These are phyloP conservation scores for Anser brachyrhynchus DNA, from an alignment of 2,113 vertebrate genomes.

Conservation along the genomic window DNA sequence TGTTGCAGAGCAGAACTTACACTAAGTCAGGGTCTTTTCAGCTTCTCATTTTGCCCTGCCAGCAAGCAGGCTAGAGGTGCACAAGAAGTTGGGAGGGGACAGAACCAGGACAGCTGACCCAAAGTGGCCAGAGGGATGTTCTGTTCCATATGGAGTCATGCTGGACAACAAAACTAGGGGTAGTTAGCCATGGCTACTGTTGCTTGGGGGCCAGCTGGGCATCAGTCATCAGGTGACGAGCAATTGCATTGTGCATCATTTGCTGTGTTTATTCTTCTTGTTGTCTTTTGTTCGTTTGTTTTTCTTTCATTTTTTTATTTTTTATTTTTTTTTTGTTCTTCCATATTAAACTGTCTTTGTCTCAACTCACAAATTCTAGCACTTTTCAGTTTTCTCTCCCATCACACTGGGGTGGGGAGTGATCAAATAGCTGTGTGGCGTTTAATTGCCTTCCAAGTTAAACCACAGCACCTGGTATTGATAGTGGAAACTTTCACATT, in stretches of 20 bases:
- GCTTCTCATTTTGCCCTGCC: neutral
- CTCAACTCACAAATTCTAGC: neutral
- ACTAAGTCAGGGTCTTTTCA: neutral
- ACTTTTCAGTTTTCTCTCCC: neutral
- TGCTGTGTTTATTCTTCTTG: neutral
- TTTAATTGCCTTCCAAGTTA: neutral
- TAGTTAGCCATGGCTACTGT: neutral
- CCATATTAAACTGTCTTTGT: neutral
- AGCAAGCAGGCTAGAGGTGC: neutral
- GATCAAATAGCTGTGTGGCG: neutral
- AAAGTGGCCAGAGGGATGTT: neutral
- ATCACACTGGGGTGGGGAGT: neutral
- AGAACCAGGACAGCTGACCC: neutral
- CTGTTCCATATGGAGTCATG: neutral
- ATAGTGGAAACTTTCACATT: neutral
- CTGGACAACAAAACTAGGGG: neutral
- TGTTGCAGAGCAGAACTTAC: neutral
- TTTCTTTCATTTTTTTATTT: neutral
- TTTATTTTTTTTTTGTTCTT: neutral
- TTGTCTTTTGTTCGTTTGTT: neutral
- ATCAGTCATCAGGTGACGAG: neutral
- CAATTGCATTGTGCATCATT: neutral
- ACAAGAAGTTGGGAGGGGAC: neutral
- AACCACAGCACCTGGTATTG: fast-evolving
- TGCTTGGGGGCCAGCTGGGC: neutral